phyloP scores from a whole-genome alignment of 1,140 invertebrate genomes.

The Neodiprion fabricii region DNA sequence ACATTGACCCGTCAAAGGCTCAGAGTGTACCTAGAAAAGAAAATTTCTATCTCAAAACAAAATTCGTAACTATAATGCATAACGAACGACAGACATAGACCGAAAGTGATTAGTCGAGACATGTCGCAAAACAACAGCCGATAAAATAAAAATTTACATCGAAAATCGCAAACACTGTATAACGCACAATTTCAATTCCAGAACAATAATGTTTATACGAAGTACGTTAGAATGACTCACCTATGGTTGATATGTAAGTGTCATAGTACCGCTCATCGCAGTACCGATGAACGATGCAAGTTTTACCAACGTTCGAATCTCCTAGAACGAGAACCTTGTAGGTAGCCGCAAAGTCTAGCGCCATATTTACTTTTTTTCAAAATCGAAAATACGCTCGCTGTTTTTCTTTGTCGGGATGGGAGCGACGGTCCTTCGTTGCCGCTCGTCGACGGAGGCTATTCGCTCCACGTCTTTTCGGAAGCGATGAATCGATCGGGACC shows the following conservation, averaged over 20 bases:
- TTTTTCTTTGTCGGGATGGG: background rate
- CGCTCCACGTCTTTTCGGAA: constrained; percentile 25
- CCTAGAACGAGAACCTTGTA: constrained; percentile 88
- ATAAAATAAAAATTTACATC: background rate
- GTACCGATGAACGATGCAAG: constrained; percentile 89
- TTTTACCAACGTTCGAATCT: constrained; percentile 92
- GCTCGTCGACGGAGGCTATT: constrained; percentile 18
- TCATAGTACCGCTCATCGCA: constrained; percentile 90
- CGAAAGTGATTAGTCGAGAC: background rate
- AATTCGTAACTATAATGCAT: background rate
- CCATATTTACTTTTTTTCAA: constrained; percentile 64
- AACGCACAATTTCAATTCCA: background rate
- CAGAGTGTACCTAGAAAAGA: background rate
- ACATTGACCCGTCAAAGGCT: background rate
- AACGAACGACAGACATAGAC: constrained; percentile 12
- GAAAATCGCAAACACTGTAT: background rate
- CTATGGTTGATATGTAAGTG: constrained; percentile 91
- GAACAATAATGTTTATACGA: background rate
- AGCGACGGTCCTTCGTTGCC: background rate
- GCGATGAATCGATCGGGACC: constrained; percentile 49
- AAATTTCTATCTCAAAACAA: constrained; percentile 22
- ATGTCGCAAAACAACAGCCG: background rate
- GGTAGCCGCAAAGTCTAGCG: constrained; percentile 81
- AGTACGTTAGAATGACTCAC: constrained; percentile 62
- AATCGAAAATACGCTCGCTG: background rate